Base-by-base conservation (phyloP, 2,797 vertebrate species). In the Sebastes paucispinis region DNA sequence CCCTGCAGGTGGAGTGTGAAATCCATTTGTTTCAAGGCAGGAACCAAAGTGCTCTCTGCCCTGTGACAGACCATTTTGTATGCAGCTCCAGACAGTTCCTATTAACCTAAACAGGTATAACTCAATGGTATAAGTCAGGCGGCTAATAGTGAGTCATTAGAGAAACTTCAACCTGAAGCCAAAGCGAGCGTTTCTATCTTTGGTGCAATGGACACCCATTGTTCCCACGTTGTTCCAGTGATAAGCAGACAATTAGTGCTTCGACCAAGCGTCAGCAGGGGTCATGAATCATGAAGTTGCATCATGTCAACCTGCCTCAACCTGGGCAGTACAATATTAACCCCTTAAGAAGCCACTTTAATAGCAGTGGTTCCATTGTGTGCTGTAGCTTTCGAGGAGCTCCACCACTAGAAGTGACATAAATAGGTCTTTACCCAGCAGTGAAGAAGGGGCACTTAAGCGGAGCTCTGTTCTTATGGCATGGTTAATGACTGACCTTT, bases 401-500 rank as follows among this genome's bases (percentile, higher is more conserved):
- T 80, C 79, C 82, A 73, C 71, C 58, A 66, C 80, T 81, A 72
- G 72, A 90, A 72, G 78, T 90, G 88, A 88, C 92, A 91, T 85
- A 91, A 90, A 81, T 91, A 86, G 89, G 71, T 91, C 86, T 89
- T 92, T 81, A 88, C 84, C 79, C 78, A 85, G 82, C 83, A 88
- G 88, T 90, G 66, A 87, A 80, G 76, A 84, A 67, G 71, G 66
- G 60, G 32, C 77, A 78, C 78, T 83, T 89, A 88, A 74, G 73
- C 39, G 4, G 63, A 79, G 55, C 81, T 88, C 66, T 77, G 65
- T 88, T 92, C 90, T 83, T 89, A 82, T 73, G 79, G 83, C 83
- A 76, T 91, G 79, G 90, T 93, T 94, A 95, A 95, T 93, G 92
- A 91, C 87, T 93, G 93, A 95, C 94, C 94, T 96, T 95, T 95